phyloP scores from a whole-genome alignment of 2,797 vertebrate species.

The Anniella stebbinsi region DNA sequence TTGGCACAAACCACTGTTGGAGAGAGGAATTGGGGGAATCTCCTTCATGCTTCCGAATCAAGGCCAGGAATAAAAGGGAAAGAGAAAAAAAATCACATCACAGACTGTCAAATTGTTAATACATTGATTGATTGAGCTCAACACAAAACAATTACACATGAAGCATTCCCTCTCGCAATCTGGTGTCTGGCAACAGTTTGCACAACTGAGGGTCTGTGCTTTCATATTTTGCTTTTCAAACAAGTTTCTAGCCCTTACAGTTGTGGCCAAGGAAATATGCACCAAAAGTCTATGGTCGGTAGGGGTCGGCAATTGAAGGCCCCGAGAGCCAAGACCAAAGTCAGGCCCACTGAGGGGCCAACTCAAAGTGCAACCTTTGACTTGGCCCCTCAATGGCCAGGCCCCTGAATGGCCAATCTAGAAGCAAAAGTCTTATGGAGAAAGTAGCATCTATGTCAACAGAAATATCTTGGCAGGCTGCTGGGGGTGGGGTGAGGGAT shows the following conservation, averaged over 20 bases:
- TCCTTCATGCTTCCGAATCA: slow-evolving; percentile 14
- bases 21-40: neutral
- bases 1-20: neutral
- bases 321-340: neutral
- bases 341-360: neutral
- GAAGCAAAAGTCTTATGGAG: neutral
- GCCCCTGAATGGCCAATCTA: neutral
- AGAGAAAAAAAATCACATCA: neutral
- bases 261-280: neutral
- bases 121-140: slow-evolving; percentile 32
- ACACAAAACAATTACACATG: slow-evolving; percentile 27
- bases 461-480: neutral
- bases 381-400: neutral
- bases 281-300: neutral
- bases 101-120: slow-evolving; percentile 37
- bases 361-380: neutral
- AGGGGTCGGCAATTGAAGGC: no score
- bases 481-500: no score
- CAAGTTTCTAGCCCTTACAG: neutral
- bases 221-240: neutral
- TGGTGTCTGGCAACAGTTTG: neutral
- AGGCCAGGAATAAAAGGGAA: neutral
- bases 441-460: neutral
- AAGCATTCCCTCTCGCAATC: slow-evolving; percentile 14
- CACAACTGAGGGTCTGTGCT: neutral